These are phyloP conservation scores for Meandrusa payeni DNA, from an alignment of 2,888 invertebrate genomes.

Conservation along the genomic window DNA sequence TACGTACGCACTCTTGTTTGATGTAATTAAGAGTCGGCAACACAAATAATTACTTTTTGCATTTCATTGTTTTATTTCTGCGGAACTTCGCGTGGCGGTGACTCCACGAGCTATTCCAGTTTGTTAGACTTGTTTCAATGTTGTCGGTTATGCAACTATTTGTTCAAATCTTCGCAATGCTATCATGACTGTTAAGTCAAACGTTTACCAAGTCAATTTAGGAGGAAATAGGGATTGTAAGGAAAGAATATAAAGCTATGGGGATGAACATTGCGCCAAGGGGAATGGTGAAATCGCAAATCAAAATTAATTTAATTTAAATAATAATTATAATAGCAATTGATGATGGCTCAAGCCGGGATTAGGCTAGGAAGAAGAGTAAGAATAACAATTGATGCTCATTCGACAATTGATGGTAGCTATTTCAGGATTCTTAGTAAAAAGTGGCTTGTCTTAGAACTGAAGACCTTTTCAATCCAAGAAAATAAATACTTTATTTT, in stretches of 20 bases:
- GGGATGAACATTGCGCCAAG: conserved; percentile 29
- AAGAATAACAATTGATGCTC: too few relatives aligned
- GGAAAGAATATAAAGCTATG: neutral
- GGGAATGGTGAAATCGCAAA: conserved; percentile 34
- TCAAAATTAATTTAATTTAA: conserved; percentile 38
- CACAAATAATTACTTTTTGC: conserved; percentile 17
- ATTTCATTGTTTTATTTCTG: conserved; percentile 15
- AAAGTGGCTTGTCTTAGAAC: too few relatives aligned
- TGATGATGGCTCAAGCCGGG: too few relatives aligned
- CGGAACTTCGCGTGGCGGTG: conserved; percentile 1
- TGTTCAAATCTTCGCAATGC: conserved; percentile 32
- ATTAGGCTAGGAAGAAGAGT: too few relatives aligned
- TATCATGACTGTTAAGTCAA: conserved; percentile 16
- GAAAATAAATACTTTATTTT: too few relatives aligned
- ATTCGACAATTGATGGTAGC: too few relatives aligned
- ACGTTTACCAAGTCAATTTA: conserved; percentile 21
- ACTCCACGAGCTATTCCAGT: conserved; percentile 29
- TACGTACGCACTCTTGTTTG: neutral
- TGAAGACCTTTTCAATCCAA: too few relatives aligned
- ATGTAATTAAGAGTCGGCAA: conserved; percentile 4
- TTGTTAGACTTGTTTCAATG: conserved; percentile 33
- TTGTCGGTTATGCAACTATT: conserved; percentile 33
- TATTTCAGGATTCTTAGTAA: too few relatives aligned
- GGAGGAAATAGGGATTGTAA: conserved; percentile 6
- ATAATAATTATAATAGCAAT: too few relatives aligned